Percentiles rank a stretch among this genome's conserved stretches.
Evolutionary conservation across 2,113 vertebrate species (phyloP).

Genomic region (Tringa solitaria): DNA sequence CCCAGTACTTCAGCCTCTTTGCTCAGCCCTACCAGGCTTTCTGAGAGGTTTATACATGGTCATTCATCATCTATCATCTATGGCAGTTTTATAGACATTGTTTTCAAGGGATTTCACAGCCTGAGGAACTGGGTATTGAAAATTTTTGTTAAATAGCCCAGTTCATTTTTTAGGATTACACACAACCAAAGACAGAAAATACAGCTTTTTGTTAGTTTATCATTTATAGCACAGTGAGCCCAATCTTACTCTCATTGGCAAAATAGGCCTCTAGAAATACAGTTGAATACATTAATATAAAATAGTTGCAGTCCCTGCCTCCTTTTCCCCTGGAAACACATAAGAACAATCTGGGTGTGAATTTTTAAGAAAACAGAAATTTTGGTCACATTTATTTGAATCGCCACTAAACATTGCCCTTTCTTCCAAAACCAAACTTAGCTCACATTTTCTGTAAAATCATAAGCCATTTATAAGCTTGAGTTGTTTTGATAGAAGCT

Average conservation of each 20-base stretch:
- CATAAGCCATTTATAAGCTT: not conserved
- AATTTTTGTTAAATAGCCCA: not conserved
- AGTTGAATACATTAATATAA: not conserved
- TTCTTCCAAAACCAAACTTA: not conserved
- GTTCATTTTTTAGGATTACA: not conserved
- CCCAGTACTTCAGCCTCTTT: not conserved
- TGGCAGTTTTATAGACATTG: not conserved
- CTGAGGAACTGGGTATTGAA: not conserved
- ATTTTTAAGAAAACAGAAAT: not conserved
- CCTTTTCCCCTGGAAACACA: not conserved
- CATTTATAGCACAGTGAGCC: not conserved
- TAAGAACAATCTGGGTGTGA: not conserved
- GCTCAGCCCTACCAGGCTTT: not conserved
- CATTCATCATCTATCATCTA: not conserved
- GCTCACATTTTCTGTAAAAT: not conserved
- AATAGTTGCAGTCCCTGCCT: not conserved
- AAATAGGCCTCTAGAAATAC: not conserved
- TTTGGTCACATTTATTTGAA: not conserved
- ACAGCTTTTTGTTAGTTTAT: not conserved
- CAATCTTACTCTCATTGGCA: not conserved
- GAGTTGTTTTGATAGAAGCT: not conserved
- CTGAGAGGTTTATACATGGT: not conserved
- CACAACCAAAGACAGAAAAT: not conserved
- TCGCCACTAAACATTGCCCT: accelerated
- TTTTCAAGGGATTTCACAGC: not conserved